phyloP scores from a whole-genome alignment of 1,140 invertebrate species.

The Tetramorium alpestre region DNA sequence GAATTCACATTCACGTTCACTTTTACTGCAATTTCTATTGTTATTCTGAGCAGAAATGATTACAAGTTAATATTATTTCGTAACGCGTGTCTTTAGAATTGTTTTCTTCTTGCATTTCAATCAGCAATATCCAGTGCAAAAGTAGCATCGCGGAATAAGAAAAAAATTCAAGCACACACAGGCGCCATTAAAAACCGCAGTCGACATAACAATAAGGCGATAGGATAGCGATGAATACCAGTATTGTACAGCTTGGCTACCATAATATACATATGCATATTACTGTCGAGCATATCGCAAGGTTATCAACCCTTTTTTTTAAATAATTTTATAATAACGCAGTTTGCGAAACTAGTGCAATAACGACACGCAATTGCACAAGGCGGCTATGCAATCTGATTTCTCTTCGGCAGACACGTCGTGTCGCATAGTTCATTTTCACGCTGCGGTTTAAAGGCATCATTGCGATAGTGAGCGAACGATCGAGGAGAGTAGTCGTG shows the following conservation, averaged over 20 bases:
- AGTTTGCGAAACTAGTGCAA: constrained; percentile 29
- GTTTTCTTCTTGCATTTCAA: not conserved
- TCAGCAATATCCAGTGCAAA: not conserved
- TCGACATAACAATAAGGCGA: constrained; percentile 9
- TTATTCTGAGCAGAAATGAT: not conserved
- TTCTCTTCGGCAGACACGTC: not conserved
- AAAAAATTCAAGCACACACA: not conserved
- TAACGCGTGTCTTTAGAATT: not conserved
- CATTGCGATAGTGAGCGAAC: not conserved
- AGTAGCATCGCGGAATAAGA: not conserved
- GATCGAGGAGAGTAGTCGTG: not conserved
- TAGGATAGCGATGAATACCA: constrained; percentile 25
- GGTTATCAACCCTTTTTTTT: constrained; percentile 13
- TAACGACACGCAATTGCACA: not conserved
- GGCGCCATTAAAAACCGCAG: not conserved
- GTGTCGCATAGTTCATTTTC: not conserved
- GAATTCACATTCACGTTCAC: not conserved
- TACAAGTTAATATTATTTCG: not conserved
- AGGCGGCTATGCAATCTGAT: not conserved
- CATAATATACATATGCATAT: not conserved
- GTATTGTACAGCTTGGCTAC: not conserved
- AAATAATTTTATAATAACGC: not conserved
- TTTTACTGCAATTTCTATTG: not conserved
- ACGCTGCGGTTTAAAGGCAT: not conserved
- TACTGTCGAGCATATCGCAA: not conserved